These are phyloP conservation scores for Sebastes kiyomatsui DNA, from an alignment of 2,797 vertebrate species.

Conservation along the genomic window DNA sequence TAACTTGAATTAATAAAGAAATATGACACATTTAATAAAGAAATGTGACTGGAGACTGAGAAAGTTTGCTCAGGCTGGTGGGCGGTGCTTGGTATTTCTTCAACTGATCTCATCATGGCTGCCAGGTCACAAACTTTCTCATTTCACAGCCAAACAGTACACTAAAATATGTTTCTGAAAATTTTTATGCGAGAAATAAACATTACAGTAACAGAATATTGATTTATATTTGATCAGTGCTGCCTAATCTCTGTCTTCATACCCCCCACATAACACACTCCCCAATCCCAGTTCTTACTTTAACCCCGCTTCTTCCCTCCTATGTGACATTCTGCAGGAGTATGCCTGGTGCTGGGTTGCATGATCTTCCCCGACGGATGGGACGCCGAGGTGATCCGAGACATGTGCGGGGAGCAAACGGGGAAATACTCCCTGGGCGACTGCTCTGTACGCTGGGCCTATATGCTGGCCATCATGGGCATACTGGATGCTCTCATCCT, in stretches of 20 bases:
- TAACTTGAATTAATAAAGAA: not conserved
- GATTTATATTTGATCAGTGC: no score
- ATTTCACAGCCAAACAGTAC: no score
- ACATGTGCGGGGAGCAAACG: constrained; percentile 95
- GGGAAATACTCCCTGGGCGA: constrained; percentile 94
- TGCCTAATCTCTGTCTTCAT: not conserved
- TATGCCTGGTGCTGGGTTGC: constrained; percentile 96
- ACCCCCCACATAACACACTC: not conserved
- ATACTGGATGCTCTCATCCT: constrained; percentile 98
- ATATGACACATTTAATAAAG: no score
- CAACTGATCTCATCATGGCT: no score
- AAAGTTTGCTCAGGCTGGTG: no score
- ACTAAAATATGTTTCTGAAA: no score
- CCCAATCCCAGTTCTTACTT: not conserved
- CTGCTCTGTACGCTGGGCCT: constrained; percentile 97
- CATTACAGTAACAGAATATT: no score
- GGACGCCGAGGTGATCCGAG: constrained; percentile 93
- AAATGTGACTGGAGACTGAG: no score
- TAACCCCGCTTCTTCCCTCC: not conserved
- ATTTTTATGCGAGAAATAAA: no score
- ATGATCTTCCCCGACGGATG: constrained; percentile 97
- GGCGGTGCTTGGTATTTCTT: no score
- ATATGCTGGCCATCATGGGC: constrained; percentile 97
- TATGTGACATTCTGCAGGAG: constrained; percentile 77
- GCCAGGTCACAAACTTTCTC: no score